Evolutionary conservation across 2,113 vertebrate genomes (phyloP), one percentile per base, ranked within the genome.

Genomic region (Calonectris borealis): DNA sequence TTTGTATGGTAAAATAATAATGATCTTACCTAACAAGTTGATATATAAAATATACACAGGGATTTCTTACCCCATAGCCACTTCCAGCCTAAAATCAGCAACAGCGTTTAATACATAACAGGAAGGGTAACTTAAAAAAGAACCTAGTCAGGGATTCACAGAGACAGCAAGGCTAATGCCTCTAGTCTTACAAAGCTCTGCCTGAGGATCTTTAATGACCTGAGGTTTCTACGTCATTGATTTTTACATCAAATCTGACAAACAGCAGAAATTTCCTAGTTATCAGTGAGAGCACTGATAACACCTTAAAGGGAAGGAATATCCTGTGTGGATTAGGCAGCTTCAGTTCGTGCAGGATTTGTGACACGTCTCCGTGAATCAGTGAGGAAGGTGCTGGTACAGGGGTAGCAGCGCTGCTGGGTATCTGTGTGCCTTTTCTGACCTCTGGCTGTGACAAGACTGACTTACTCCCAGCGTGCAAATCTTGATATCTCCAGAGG

Each of bases 1-100:
- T 96, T 80, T 94, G 22, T 91, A 42, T 85, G 49, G 73, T 94
- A 79, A 97, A 96, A 95, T 93, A 94, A 94, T 96, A 77, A 96
- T 87, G 88, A 65, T 89, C 66, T 97, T 95, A 91, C 70, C 57
- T 89, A 96, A 94, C 52, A 89, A 68, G 58, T 34, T 95, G 58
- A 94, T 96, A 83, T 80, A 94, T 97, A 90, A 96, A 95, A 91
- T 93, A 96, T 72, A 86, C 32, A 31, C 84, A 94, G 86, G 86
- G 83, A 91, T 95, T 97, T 95, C 78, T 95, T 95, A 70, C 20
- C 38, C 57, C 62, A 34, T n/a, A 80, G 42, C 36, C 29, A 29
- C 46, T 82, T 93, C 26, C 4, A 5, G 73, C 26, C 57, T 84
- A 88, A 85, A 93, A 93, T 68, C n/a, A 68, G n/a, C 69, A 79